Percentiles rank a stretch among this genome's conserved stretches.
phyloP scores from a whole-genome alignment of 2,113 vertebrate genomes.

The Passer domesticus region DNA sequence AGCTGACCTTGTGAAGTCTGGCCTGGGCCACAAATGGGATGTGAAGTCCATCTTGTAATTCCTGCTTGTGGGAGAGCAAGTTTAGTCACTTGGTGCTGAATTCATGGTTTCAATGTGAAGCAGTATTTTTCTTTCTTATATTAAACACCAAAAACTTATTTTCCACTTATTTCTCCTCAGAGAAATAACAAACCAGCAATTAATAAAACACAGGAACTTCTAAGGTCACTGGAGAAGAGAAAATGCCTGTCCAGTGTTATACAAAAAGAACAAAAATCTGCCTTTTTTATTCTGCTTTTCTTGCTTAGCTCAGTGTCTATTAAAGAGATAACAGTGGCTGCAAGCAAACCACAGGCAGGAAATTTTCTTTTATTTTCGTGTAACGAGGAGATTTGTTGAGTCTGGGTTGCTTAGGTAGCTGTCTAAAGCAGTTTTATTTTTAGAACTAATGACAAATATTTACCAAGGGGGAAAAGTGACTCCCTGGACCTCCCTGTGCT shows the following conservation, averaged over 20 bases:
- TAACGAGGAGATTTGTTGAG: conserved; percentile 28
- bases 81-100: neutral
- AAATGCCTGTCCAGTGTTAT: neutral
- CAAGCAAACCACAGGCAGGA: conserved; percentile 28
- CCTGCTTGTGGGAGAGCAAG: neutral
- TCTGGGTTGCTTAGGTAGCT: conserved; percentile 40
- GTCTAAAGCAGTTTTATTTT: conserved; percentile 46
- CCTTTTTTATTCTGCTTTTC: neutral
- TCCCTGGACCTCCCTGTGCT: neutral
- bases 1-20: neutral
- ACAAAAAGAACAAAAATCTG: neutral
- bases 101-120: neutral
- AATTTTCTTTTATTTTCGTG: conserved; percentile 29
- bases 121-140: neutral
- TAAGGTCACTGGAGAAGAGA: conserved; percentile 2
- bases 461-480: neutral
- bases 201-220: neutral
- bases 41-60: neutral
- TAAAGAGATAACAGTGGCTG: neutral
- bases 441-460: conserved; percentile 2
- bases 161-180: neutral
- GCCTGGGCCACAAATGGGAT: neutral
- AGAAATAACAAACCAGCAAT: neutral
- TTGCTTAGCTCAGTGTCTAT: conserved; percentile 46
- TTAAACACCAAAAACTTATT: neutral